A percentile compares a stretch with the other conserved stretches of the same genome.
These are phyloP conservation scores for Peromyscus attwateri DNA, from an alignment of 2,797 vertebrate species.

Conservation along the genomic window DNA sequence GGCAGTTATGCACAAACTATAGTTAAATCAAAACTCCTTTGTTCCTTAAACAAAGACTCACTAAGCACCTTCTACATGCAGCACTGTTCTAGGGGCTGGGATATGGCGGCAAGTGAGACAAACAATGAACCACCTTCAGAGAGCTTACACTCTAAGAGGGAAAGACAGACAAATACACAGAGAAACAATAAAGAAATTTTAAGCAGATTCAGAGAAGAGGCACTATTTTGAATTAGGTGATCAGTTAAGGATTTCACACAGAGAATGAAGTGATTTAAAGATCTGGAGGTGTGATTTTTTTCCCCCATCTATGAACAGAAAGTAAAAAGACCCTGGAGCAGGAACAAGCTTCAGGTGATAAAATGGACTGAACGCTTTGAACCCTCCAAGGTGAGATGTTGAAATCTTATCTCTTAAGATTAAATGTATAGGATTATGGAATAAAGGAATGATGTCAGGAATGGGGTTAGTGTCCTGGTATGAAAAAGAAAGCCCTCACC, in stretches of 20 bases:
- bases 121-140: neutral
- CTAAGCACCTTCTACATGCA: neutral
- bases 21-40: conserved; percentile 21
- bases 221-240: neutral
- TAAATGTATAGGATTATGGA: neutral
- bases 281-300: neutral
- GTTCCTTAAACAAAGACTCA: neutral
- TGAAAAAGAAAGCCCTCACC: neutral
- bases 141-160: neutral
- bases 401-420: neutral
- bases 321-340: neutral
- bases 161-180: neutral
- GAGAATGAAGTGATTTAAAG: neutral
- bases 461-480: neutral
- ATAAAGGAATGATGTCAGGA: neutral
- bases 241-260: neutral
- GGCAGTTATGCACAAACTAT: neutral
- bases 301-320: neutral
- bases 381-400: neutral
- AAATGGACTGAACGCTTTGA: neutral
- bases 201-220: neutral
- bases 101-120: neutral
- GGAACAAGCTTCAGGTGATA: neutral
- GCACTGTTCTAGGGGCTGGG: neutral
- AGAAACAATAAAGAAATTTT: neutral